Conservation (phyloP, 2,888 invertebrate genomes). For the Hyposoter didymator region DNA sequence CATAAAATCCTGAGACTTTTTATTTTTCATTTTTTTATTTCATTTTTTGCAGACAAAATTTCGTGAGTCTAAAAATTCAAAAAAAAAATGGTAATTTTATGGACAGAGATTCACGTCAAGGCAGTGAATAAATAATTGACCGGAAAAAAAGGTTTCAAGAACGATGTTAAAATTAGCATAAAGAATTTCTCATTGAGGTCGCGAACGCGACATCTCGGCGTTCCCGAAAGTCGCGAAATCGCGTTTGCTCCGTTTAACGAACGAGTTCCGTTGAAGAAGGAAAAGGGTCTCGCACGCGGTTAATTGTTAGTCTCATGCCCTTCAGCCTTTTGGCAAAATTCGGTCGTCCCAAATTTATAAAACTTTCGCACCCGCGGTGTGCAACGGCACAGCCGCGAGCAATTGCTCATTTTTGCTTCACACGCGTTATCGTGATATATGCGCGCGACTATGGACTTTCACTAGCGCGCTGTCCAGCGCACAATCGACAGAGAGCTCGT, state of each 20-base stretch:
- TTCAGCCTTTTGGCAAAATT: slow-evolving; percentile 1
- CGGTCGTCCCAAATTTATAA: slow-evolving; percentile 54
- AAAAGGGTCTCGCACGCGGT: slow-evolving; percentile 19
- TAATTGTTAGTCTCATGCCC: slow-evolving; percentile 9
- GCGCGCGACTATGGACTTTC: slow-evolving; percentile 51
- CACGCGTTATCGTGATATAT: neutral
- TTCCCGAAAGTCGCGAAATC: too few relatives aligned
- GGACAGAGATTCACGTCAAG: neutral
- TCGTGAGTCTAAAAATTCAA: neutral
- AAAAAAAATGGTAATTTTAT: neutral
- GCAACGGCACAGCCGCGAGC: neutral
- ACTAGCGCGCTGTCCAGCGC: slow-evolving; percentile 46
- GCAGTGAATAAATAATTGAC: slow-evolving; percentile 2
- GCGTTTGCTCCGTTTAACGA: slow-evolving; percentile 39
- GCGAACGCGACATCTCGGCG: too few relatives aligned
- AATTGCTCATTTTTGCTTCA: slow-evolving; percentile 40
- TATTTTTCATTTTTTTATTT: neutral
- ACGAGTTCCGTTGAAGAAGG: neutral
- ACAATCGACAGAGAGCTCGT: slow-evolving; percentile 39
- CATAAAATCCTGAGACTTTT: neutral
- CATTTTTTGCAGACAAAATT: neutral
- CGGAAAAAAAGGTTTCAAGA: neutral
- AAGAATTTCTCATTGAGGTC: slow-evolving; percentile 9
- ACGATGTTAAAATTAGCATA: slow-evolving; percentile 4
- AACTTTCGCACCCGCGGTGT: slow-evolving; percentile 50